phyloP scores from a whole-genome alignment of 1,140 invertebrate species.

The Melanaphis sacchari region DNA sequence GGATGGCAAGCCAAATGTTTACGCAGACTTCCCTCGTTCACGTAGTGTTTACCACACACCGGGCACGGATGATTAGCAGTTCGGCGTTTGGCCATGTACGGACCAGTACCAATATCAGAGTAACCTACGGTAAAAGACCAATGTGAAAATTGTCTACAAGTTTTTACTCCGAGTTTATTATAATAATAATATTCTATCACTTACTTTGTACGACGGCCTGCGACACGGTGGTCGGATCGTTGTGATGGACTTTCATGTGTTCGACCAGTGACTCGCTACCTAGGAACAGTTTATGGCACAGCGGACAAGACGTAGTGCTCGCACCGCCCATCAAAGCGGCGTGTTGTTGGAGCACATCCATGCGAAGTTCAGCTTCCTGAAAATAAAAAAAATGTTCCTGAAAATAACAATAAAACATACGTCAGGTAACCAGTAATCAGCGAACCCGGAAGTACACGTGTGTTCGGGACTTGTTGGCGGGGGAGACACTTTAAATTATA shows the following conservation, averaged over 20 bases:
- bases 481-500: not conserved
- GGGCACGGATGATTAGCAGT: constrained; percentile 93
- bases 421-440: constrained; percentile 42
- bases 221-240: constrained; percentile 75
- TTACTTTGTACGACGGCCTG: constrained; percentile 46
- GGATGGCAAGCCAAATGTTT: constrained; percentile 93
- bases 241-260: constrained; percentile 94
- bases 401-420: constrained; percentile 52
- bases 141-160: not conserved
- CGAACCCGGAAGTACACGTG: constrained; percentile 30
- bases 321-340: constrained; percentile 74
- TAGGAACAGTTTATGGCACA: constrained; percentile 92
- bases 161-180: not conserved
- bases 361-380: constrained; percentile 83
- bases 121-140: not conserved
- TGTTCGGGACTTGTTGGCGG: constrained; percentile 32
- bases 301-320: constrained; percentile 82
- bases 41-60: constrained; percentile 93
- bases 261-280: constrained; percentile 91
- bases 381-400: constrained; percentile 58
- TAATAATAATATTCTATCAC: not conserved
- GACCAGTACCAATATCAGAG: constrained; percentile 46
- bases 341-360: constrained; percentile 91
- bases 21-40: constrained; percentile 89
- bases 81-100: constrained; percentile 86